These are phyloP conservation scores for Drosophila sulfurigaster DNA, from an alignment of 1,140 invertebrate species.

Conservation along the genomic window DNA sequence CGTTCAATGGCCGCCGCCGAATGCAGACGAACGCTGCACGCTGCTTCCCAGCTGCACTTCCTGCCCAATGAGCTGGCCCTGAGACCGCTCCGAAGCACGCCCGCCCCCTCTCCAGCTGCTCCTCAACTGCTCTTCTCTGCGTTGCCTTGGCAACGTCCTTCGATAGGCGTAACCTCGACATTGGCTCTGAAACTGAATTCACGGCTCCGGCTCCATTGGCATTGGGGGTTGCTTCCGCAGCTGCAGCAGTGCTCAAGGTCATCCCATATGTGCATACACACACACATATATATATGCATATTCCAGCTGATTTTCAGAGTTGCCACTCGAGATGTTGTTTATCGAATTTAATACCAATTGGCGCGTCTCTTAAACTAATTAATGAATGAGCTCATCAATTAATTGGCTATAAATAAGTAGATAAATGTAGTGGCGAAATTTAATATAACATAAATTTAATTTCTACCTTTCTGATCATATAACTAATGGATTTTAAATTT, in stretches of 20 bases:
- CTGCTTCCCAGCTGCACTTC: conserved; percentile 58
- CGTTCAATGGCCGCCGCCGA: conserved; percentile 72
- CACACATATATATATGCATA: conserved; percentile 8
- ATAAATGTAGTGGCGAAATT: no score
- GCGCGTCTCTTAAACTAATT: conserved; percentile 1
- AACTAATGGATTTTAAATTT: no score
- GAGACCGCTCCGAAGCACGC: conserved; percentile 20
- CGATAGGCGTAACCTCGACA: conserved; percentile 78
- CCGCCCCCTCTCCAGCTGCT: conserved; percentile 19
- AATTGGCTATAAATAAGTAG: no score
- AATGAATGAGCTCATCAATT: no score
- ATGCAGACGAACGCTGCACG: conserved; percentile 13
- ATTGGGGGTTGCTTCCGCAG: conserved; percentile 62
- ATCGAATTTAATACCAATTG: neutral
- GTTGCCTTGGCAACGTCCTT: conserved; percentile 74
- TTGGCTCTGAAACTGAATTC: conserved; percentile 50
- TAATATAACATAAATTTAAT: no score
- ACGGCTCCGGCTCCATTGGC: no score
- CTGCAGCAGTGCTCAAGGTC: conserved; percentile 56
- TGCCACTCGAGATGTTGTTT: neutral
- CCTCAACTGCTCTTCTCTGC: conserved; percentile 32
- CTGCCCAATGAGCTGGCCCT: conserved; percentile 75
- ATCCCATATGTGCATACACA: neutral
- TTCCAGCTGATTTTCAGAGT: conserved; percentile 25
- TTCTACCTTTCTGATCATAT: no score